phyloP scores from a whole-genome alignment of 1,140 invertebrate genomes.

The Ganaspis sp. region DNA sequence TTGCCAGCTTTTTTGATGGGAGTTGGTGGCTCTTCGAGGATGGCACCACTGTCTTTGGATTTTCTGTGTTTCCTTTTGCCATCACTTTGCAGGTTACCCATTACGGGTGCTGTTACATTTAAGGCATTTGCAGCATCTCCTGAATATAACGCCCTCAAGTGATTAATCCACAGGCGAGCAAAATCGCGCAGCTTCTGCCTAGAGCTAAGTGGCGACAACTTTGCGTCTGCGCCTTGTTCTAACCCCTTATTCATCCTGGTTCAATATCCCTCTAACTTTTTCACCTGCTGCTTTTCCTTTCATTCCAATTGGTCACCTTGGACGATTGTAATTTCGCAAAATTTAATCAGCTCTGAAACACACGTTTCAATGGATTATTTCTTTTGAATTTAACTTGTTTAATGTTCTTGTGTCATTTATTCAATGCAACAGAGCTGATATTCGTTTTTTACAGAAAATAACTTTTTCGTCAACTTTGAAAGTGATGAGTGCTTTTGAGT shows the following conservation, averaged over 20 bases:
- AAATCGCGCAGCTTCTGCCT: constrained; percentile 61
- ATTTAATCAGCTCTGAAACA: not conserved
- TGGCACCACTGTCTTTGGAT: constrained; percentile 50
- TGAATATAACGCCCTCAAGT: constrained; percentile 45
- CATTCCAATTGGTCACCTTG: not conserved
- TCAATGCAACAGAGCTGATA: too few relatives aligned
- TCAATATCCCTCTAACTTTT: constrained; percentile 42
- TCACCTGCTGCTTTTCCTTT: constrained; percentile 40
- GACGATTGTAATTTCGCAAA: not conserved
- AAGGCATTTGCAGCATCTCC: constrained; percentile 39
- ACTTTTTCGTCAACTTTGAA: too few relatives aligned
- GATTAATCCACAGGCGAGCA: constrained; percentile 57
- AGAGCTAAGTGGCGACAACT: constrained; percentile 9
- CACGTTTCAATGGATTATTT: too few relatives aligned
- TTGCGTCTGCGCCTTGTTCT: constrained; percentile 64
- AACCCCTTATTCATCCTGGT: constrained; percentile 41
- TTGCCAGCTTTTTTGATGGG: constrained; percentile 35
- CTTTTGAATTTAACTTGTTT: too few relatives aligned
- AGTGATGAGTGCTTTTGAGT: too few relatives aligned
- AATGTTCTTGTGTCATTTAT: too few relatives aligned
- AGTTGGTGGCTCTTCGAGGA: constrained; percentile 33
- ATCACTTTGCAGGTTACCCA: constrained; percentile 73
- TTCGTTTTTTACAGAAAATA: too few relatives aligned
- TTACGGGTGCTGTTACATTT: constrained; percentile 39
- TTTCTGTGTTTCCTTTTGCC: constrained; percentile 63